Percentiles rank a stretch among this genome's conserved stretches.
Evolutionary conservation across 2,113 vertebrate species (phyloP).

Genomic region (Noctilio leporinus): DNA sequence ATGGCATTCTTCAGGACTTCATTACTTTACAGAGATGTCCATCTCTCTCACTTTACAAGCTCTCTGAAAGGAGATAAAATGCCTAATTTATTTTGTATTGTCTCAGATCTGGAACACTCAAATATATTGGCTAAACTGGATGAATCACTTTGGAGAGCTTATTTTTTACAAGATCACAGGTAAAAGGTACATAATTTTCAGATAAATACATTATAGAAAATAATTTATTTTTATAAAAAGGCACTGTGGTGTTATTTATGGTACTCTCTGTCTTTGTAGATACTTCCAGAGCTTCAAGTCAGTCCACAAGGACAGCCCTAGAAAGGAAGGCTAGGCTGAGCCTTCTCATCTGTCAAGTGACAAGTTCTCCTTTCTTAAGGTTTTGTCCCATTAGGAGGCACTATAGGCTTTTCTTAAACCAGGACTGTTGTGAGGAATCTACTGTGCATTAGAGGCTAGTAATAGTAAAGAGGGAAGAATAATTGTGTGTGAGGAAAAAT

Average conservation of each 20-base stretch:
- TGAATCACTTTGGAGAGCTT: background rate
- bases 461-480: background rate
- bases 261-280: background rate
- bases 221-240: background rate
- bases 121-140: background rate
- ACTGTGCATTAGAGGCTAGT: background rate
- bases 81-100: background rate
- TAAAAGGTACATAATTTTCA: background rate
- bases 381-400: background rate
- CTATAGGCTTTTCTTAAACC: background rate
- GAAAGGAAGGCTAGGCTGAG: background rate
- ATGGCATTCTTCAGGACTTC: background rate
- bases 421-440: background rate
- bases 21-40: background rate
- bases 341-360: background rate
- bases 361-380: background rate
- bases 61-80: background rate
- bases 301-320: background rate
- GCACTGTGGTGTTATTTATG: background rate
- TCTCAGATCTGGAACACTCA: background rate
- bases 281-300: background rate
- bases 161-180: background rate
- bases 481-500: background rate
- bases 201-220: background rate
- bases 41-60: background rate